Base-by-base conservation (phyloP, 2,888 invertebrate species). In the Argynnis bischoffii region DNA sequence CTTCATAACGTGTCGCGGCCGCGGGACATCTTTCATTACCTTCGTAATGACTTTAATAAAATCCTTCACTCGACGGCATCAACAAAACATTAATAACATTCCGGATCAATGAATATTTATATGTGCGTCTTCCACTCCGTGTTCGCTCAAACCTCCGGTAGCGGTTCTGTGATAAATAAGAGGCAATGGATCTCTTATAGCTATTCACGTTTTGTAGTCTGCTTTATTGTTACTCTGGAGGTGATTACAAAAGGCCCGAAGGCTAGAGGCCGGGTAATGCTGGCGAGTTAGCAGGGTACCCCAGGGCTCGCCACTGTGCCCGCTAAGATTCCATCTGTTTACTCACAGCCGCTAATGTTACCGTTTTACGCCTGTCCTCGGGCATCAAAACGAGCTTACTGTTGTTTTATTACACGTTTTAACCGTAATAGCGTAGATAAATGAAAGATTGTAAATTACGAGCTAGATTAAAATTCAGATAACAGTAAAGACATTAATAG, bases 1-100 rank as follows among this genome's bases (percentile, higher is more conserved):
- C 90, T 90, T 89, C 85, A 89, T 89, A 86, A 85, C 81, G 88
- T 84, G 89, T 88, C 87, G 83, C 85, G 61, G 84, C 88, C 87
- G 76, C 85, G 84, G 84, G 88, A 87, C 87, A 86, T 86, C 85
- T 84, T 88, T 86, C 87, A 88, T 89, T 89, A 87, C 82, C 80
- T 79, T 79, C 75, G 80, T 87, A 88, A 89, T 88, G 80, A 78
- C 83, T 82, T 84, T 84, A 82, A 89, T 88, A 86, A 86, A 87
- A 85, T 82, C 82, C 80, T 84, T 83, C 78, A 84, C 81, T 81
- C 79, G 72, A 76, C 76, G 65, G 67, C 67, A 81, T 79, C 75
- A 74, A 70, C 18, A 47, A 55, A 55, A 67, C 46, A 57, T 26
- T 26, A 47, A 48, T 66, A 51, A 47, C 51, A 4, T 53, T 14